Conservation (phyloP, 2,888 invertebrate species). For the Pycnomerus fuliginosus region DNA sequence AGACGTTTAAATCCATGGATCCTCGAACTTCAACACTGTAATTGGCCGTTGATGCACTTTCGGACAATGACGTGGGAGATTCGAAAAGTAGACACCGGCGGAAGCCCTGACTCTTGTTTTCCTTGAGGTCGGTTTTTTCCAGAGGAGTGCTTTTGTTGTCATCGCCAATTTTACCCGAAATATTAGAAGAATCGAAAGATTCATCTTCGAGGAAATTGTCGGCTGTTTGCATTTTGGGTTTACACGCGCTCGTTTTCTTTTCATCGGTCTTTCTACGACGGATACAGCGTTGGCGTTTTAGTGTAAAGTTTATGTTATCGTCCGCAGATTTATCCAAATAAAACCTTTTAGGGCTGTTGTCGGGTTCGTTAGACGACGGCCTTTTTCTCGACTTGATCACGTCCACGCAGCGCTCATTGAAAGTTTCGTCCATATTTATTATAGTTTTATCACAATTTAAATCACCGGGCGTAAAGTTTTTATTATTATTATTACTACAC, state of each 20-base stretch:
- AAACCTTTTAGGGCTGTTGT: constrained; percentile 30
- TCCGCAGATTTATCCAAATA: constrained; percentile 30
- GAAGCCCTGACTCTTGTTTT: constrained; percentile 36
- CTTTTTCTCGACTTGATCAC: constrained; percentile 34
- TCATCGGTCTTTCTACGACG: constrained; percentile 53
- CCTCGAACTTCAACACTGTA: constrained; percentile 43
- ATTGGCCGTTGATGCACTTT: constrained; percentile 33
- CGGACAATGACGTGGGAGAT: constrained; percentile 43
- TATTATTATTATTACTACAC: constrained; percentile 39
- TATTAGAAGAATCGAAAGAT: constrained; percentile 29
- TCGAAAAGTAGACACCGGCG: constrained; percentile 52
- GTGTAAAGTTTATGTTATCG: constrained; percentile 40
- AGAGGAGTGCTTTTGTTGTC: constrained; percentile 34
- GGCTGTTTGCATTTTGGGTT: constrained; percentile 29
- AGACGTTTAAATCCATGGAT: constrained; percentile 49
- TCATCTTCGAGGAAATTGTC: constrained; percentile 24
- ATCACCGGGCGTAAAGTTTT: constrained; percentile 10
- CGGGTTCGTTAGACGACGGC: constrained; percentile 32
- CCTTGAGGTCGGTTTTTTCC: constrained; percentile 33
- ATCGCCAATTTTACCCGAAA: constrained; percentile 21
- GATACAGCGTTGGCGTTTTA: constrained; percentile 61
- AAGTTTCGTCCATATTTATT: constrained; percentile 48
- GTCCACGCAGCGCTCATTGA: constrained; percentile 49
- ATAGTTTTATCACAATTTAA: constrained; percentile 42
- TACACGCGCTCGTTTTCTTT: constrained; percentile 20